Conservation (phyloP, 2,888 invertebrate genomes). For the Pollenia griseotomentosa region DNA sequence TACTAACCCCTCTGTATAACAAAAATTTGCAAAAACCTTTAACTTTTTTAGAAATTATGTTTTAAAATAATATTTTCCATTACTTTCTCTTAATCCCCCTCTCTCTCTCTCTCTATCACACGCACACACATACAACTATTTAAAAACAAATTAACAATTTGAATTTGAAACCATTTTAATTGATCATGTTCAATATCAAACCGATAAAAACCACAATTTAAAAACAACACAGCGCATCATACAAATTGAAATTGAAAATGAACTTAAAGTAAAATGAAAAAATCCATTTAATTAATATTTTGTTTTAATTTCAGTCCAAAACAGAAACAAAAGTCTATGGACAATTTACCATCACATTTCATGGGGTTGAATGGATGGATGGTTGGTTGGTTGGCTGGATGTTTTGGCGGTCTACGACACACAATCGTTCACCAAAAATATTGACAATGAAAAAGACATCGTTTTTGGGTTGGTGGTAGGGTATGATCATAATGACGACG, state of each 20-base stretch:
- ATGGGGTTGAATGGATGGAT: background rate
- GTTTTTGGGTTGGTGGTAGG: background rate
- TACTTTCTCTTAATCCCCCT: no score
- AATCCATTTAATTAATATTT: conserved; percentile 66
- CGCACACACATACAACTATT: background rate
- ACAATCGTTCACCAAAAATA: background rate
- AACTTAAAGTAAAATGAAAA: conserved; percentile 12
- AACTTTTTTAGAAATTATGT: background rate
- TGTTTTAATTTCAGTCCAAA: conserved; percentile 50
- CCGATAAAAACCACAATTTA: conserved; percentile 18
- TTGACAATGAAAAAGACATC: conserved; percentile 35
- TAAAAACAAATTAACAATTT: conserved; percentile 23
- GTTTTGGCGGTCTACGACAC: background rate
- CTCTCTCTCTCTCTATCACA: background rate
- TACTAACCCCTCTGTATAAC: background rate
- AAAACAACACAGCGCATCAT: background rate
- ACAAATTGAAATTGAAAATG: background rate
- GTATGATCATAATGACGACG: conserved; percentile 39
- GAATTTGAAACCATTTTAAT: conserved; percentile 35
- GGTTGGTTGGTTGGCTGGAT: background rate
- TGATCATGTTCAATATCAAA: conserved; percentile 26
- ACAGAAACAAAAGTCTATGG: conserved; percentile 6
- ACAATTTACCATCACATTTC: conserved; percentile 20
- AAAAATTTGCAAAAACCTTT: background rate
- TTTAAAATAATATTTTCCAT: background rate